Evolutionary conservation across 2,888 invertebrate species (phyloP), one percentile per base, ranked within the genome.

Genomic region (Ectobius pallidus): DNA sequence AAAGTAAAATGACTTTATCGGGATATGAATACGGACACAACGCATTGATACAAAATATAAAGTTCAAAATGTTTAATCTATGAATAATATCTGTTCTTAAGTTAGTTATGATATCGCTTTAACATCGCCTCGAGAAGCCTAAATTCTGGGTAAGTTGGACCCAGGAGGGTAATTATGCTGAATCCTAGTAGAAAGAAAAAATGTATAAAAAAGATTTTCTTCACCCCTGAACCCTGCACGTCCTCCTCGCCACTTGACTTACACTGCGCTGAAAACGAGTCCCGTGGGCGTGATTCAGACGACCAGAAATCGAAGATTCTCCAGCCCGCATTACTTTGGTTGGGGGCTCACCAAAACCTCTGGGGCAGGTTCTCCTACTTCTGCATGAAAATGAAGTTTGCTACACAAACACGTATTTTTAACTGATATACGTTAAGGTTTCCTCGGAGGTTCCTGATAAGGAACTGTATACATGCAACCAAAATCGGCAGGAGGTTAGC

Each of bases 301-400:
- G 58, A 58, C 58, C 58, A 58, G 58, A 58, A 32, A 58, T 58
- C 58, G 58, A 58, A 30, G 27, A 32, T 22, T 27, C 58, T 2
- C 3, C 58, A 58, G 25, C 9, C 52, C 25, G 25, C 52, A 25
- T 52, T 52, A 22, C 52, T 52, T 52, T 52, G 52, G 34, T 34
- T 34, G 34, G 34, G n/a, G 25, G 25, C 52, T 32, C 30, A 27
- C 49, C 30, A 55, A 55, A 55, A 55, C 20, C 27, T 55, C 27
- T 22, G 20, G 55, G 4, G 55, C 22, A 14, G 30, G 18, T 9
- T 6, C 25, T 22, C 52, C 25, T 25, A 52, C 27, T 32, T 58
- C 58, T 58, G 58, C 58, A 32, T 58, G 58, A 32, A 58, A 58
- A 58, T 58, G 30, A 58, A 58, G 58, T 30, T 58, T n/a, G n/a